phyloP scores from a whole-genome alignment of 2,888 invertebrate species.

The Lycaena phlaeas region DNA sequence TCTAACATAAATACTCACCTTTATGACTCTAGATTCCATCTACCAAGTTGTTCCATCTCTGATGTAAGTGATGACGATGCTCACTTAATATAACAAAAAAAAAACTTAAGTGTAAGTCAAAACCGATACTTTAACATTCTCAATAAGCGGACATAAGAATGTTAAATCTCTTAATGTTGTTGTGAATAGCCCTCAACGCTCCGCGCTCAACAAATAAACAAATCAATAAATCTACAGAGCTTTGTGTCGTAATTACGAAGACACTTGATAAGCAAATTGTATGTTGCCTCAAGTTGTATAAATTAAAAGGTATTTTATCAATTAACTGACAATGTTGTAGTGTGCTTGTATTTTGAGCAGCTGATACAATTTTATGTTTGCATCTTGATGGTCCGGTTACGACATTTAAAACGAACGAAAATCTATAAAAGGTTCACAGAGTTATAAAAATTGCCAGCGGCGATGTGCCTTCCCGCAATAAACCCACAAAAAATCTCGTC shows the following conservation, averaged over 20 bases:
- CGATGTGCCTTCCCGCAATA: not conserved
- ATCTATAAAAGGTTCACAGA: not conserved
- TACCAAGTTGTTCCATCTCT: too few relatives aligned
- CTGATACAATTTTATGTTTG: too few relatives aligned
- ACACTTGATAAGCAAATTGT: slow-evolving; percentile 3
- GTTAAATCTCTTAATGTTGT: slow-evolving; percentile 3
- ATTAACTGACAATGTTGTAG: not conserved
- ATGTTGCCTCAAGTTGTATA: not conserved
- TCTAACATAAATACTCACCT: too few relatives aligned
- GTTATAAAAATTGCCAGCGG: slow-evolving; percentile 7
- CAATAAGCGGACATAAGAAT: not conserved
- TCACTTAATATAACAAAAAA: too few relatives aligned
- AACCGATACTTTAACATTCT: too few relatives aligned
- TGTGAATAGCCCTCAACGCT: slow-evolving; percentile 1
- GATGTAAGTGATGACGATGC: too few relatives aligned
- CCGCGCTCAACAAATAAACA: slow-evolving; percentile 6
- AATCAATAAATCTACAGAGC: slow-evolving; percentile 6
- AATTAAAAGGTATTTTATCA: not conserved
- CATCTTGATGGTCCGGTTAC: not conserved
- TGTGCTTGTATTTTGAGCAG: too few relatives aligned
- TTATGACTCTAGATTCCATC: too few relatives aligned
- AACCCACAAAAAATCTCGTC: not conserved
- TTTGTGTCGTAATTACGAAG: slow-evolving; percentile 6
- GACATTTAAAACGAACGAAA: not conserved
- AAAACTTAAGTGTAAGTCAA: too few relatives aligned